Evolutionary conservation across 2,113 vertebrate genomes (phyloP), one percentile per base, ranked within the genome.

Genomic region (Lutjanus erythropterus): DNA sequence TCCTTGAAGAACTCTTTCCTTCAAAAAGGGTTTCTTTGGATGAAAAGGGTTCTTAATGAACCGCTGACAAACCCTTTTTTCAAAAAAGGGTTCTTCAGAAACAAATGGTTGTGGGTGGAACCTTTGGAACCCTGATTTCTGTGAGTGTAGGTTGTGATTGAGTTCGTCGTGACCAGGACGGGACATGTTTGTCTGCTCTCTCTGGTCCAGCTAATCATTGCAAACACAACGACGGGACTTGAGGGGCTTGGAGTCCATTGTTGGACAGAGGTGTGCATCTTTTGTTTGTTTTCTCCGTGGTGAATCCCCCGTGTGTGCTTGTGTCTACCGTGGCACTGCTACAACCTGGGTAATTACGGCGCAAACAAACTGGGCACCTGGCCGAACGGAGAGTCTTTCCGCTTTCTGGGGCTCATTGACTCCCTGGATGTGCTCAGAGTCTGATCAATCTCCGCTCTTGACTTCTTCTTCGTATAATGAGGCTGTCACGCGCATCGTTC

Each of bases 321-420:
- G 55, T 67, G 79, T 87, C 69, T 65, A 64, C 72, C 67, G 58
- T 80, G 86, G 84, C 92, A 77, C 86, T 33, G 55, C 79, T 55
- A 75, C 79, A 77, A 42, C 52, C 69, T 75, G 78, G 65, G 82
- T 90, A 92, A 94, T 93, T 92, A 88, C 86, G 81, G 59, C 9
- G 74, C 81, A 92, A 95, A 93, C 89, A 93, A 71, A 77, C 50
- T 55, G 53, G 73, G 84, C 67, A 1, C 60, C 62, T 23, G 60
- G 84, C 75, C 33, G 46, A 77, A 83, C 62, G 77, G 42, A 71
- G 56, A 76, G 60, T 64, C 62, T 55, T 73, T n/a, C n/a, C n/a
- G 73, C 69, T 73, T 88, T 80, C 60, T 80, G 71, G 61, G 79
- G 70, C 75, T 90, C 85, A 83, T 73, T 69, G 77, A 85, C 86